phyloP scores from a whole-genome alignment of 2,888 invertebrate genomes.

The Cyrtodaria siliqua region DNA sequence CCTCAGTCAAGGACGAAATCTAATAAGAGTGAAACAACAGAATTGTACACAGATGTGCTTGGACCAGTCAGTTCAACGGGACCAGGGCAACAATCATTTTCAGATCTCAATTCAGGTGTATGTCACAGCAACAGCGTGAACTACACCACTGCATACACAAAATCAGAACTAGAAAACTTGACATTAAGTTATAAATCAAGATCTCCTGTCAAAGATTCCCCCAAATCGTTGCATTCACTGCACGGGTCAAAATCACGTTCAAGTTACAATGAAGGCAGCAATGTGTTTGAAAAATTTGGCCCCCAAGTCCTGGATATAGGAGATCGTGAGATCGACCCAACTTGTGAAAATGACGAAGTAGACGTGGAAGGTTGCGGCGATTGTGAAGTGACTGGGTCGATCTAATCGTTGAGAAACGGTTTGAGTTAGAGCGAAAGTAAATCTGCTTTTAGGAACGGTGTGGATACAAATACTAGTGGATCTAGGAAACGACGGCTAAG shows the following conservation, averaged over 20 bases:
- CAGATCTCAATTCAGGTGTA: background rate
- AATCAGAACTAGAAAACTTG: background rate
- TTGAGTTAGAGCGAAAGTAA: too few species aligned
- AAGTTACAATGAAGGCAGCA: slow-evolving; percentile 28
- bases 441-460: too few species aligned
- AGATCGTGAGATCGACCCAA: background rate
- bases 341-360: slow-evolving; percentile 36
- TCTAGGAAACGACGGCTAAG: slow-evolving; percentile 50
- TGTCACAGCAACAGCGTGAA: too few species aligned
- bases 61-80: background rate
- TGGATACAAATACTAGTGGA: too few species aligned
- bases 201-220: slow-evolving; percentile 6
- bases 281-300: slow-evolving; percentile 59
- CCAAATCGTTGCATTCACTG: background rate
- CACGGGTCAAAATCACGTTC: background rate
- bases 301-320: background rate
- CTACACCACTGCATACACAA: background rate
- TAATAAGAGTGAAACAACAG: background rate
- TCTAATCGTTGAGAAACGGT: too few species aligned
- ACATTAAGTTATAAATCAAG: background rate
- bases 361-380: slow-evolving; percentile 41
- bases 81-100: background rate
- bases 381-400: slow-evolving; percentile 12
- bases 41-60: too few species aligned
- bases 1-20: background rate